Evolutionary conservation across 2,797 vertebrate species (phyloP).

Genomic region (Spinus pinus): DNA sequence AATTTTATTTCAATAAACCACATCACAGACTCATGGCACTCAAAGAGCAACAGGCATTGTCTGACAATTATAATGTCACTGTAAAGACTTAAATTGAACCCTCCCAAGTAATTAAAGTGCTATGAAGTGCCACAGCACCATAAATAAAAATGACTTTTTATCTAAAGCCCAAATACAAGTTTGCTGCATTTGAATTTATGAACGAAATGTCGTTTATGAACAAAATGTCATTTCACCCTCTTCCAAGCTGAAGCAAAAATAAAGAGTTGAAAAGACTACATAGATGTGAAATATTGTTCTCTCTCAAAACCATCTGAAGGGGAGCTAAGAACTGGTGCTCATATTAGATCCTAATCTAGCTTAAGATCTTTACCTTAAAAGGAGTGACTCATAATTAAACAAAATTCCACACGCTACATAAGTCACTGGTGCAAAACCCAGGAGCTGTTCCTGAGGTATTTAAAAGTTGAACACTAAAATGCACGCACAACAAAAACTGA

Average conservation of each 20-base stretch:
- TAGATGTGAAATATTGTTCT: not conserved
- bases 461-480: not conserved
- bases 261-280: not conserved
- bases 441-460: not conserved
- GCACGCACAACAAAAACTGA: not conserved
- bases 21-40: not conserved
- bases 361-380: constrained; percentile 28
- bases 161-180: not conserved
- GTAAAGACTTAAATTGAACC: too few relatives aligned
- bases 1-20: not conserved
- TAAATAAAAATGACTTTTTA: not conserved
- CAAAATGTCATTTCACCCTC: not conserved
- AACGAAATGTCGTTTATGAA: not conserved
- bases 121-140: not conserved
- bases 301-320: not conserved
- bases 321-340: not conserved
- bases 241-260: not conserved
- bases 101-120: too few relatives aligned
- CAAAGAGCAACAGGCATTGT: not conserved
- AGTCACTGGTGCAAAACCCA: not conserved
- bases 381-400: not conserved
- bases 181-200: not conserved
- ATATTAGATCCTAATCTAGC: not conserved
- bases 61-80: not conserved
- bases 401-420: not conserved